Evolutionary conservation across 2,113 vertebrate genomes (phyloP).

Genomic region (Nettapus auritus): DNA sequence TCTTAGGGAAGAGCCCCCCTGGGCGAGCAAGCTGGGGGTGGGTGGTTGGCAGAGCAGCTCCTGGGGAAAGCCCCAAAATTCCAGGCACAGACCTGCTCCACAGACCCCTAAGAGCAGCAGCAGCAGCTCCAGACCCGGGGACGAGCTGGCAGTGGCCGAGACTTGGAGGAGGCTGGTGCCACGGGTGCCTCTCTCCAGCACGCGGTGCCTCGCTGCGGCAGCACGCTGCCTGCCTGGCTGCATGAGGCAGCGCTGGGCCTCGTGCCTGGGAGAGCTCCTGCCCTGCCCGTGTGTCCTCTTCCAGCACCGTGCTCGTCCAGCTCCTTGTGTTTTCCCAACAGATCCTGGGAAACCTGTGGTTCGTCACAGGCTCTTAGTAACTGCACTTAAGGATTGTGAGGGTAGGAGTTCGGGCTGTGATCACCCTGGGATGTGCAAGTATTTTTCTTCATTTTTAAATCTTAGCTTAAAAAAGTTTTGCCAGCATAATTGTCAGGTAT

Average conservation of each 20-base stretch:
- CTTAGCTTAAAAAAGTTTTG: neutral
- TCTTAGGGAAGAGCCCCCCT: neutral
- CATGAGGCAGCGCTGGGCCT: neutral
- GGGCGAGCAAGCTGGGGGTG: neutral
- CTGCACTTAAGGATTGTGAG: rapidly evolving
- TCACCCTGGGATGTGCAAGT: neutral
- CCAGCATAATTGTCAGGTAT: neutral
- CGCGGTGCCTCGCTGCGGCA: rapidly evolving
- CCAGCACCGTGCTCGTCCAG: neutral
- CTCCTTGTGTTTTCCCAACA: neutral
- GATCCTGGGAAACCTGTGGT: neutral
- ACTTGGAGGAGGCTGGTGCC: rapidly evolving
- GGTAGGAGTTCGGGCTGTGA: neutral
- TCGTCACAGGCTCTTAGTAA: neutral
- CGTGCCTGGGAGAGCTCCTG: rapidly evolving
- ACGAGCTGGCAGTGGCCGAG: rapidly evolving
- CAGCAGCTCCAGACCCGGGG: neutral
- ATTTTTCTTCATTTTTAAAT: neutral
- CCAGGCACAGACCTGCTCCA: rapidly evolving
- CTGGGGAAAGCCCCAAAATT: neutral
- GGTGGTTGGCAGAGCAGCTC: neutral
- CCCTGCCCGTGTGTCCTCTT: neutral
- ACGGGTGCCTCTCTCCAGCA: neutral
- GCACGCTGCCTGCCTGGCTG: no score
- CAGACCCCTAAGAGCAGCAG: neutral